Percentiles rank a stretch among this genome's conserved stretches.
Conservation (phyloP, 1,140 invertebrate genomes). For the Ephestia elutella region DNA sequence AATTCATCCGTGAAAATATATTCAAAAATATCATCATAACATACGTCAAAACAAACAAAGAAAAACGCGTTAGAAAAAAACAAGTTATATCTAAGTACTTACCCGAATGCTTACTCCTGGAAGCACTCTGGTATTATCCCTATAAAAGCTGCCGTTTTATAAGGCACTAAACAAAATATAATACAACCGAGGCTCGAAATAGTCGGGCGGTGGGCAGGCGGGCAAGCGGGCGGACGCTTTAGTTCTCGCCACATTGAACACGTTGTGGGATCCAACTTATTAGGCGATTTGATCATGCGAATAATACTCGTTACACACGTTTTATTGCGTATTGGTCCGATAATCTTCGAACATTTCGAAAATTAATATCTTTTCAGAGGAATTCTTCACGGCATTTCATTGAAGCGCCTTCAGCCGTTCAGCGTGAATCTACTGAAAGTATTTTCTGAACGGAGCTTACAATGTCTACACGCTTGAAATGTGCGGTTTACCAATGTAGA, state of each 20-base stretch:
- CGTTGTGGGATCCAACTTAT: conserved; percentile 70
- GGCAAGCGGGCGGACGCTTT: conserved; percentile 41
- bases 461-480: conserved; percentile 2
- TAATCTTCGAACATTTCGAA: conserved; percentile 45
- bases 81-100: background rate
- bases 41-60: no score
- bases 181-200: conserved; percentile 38
- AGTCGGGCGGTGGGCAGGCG: conserved; percentile 47
- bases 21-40: no score
- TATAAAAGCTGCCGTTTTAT: conserved; percentile 11
- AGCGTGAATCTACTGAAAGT: conserved; percentile 6
- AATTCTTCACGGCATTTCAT: conserved; percentile 19
- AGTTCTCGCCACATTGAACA: conserved; percentile 64
- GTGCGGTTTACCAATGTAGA: background rate
- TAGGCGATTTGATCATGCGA: conserved; percentile 70
- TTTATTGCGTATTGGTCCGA: conserved; percentile 61
- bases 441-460: conserved; percentile 1
- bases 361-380: conserved; percentile 44
- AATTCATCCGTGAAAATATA: no score
- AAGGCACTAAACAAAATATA: conserved; percentile 40
- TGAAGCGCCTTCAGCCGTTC: conserved; percentile 12
- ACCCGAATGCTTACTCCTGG: background rate
- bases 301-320: conserved; percentile 66
- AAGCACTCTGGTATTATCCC: background rate
- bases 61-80: no score